phyloP scores from a whole-genome alignment of 2,113 vertebrate species.

The Sprattus sprattus region DNA sequence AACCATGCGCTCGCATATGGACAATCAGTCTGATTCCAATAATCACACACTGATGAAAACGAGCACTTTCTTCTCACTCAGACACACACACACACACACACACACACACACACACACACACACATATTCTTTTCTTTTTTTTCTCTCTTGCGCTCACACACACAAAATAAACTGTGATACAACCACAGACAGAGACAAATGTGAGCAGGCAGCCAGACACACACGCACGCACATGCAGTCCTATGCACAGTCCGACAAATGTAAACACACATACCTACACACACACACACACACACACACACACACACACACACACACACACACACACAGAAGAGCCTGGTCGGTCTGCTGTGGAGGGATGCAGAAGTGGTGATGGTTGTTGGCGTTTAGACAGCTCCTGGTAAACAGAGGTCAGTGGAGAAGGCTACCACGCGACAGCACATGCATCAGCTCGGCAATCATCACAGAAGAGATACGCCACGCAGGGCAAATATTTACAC shows the following conservation, averaged over 20 bases:
- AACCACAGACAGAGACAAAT: neutral
- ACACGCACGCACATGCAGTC: conserved; percentile 24
- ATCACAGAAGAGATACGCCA: conserved; percentile 13
- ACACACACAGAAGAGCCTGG: no score
- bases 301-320: conserved; percentile 24
- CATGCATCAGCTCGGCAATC: conserved; percentile 14
- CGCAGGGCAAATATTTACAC: conserved; percentile 28
- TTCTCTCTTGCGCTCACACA: neutral
- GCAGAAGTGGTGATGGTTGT: neutral
- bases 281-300: conserved; percentile 31
- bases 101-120: conserved; percentile 9
- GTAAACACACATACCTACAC: neutral
- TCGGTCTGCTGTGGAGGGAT: neutral
- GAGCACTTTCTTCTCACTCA: neutral
- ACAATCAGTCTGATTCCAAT: no score
- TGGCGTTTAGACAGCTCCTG: neutral
- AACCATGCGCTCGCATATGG: no score
- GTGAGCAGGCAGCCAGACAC: neutral
- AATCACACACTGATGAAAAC: no score
- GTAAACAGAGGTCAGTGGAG: neutral
- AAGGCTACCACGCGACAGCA: neutral
- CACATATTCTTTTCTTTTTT: no score
- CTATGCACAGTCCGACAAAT: neutral
- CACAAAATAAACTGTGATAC: neutral
- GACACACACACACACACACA: neutral